A percentile compares a stretch with the other conserved stretches of the same genome.
phyloP scores from a whole-genome alignment of 2,888 invertebrate genomes.

The Falcaria lacertinaria region DNA sequence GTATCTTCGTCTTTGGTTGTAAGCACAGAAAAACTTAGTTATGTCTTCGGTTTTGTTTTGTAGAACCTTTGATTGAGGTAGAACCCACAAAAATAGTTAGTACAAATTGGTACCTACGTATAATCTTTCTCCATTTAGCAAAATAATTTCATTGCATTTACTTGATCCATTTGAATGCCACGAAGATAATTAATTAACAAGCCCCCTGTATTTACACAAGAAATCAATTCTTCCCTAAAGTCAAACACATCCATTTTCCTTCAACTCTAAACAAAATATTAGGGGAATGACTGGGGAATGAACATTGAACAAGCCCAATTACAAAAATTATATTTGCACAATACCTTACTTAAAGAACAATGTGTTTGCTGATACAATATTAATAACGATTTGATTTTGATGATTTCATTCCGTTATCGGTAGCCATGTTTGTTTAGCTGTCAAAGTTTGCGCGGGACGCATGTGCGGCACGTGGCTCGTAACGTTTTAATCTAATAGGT shows the following conservation, averaged over 20 bases:
- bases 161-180: slow-evolving; percentile 3
- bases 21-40: too few relatives aligned
- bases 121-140: background rate
- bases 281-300: too few relatives aligned
- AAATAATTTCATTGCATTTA: background rate
- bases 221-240: slow-evolving; percentile 41
- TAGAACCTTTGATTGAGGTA: too few relatives aligned
- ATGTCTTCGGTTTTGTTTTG: too few relatives aligned
- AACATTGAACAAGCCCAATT: slow-evolving; percentile 60
- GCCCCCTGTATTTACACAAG: slow-evolving; percentile 34
- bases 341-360: slow-evolving; percentile 48
- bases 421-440: slow-evolving; percentile 72
- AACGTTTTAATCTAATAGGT: slow-evolving; percentile 62
- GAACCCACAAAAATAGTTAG: too few relatives aligned
- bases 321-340: slow-evolving; percentile 71
- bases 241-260: slow-evolving; percentile 37
- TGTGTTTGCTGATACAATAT: slow-evolving; percentile 65
- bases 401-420: slow-evolving; percentile 48
- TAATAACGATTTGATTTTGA: slow-evolving; percentile 62
- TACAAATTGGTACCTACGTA: slow-evolving; percentile 13
- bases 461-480: slow-evolving; percentile 57
- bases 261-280: slow-evolving; percentile 41
- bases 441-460: slow-evolving; percentile 52
- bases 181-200: slow-evolving; percentile 11
- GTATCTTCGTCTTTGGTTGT: too few relatives aligned